These are phyloP conservation scores for Boulengeromyrus knoepffleri DNA, from an alignment of 2,113 vertebrate genomes.

Conservation along the genomic window DNA sequence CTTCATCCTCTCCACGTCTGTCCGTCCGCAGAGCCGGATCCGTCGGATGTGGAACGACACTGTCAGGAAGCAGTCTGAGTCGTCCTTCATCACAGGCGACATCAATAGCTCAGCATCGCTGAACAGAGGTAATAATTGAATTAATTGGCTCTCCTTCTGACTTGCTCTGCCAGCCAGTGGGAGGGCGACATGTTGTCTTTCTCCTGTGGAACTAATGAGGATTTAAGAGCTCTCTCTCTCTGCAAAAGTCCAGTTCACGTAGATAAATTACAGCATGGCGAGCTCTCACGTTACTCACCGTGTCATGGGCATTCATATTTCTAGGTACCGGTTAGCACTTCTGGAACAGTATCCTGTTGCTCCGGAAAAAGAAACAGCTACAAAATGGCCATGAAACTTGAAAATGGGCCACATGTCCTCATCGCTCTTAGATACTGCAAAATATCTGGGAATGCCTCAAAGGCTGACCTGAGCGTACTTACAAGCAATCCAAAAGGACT, in stretches of 20 bases:
- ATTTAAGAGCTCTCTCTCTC: constrained; percentile 1
- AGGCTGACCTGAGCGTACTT: background rate
- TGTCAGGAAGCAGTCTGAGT: constrained; percentile 95
- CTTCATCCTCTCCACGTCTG: background rate
- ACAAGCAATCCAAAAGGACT: background rate
- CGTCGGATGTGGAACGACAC: constrained; percentile 99
- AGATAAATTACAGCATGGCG: background rate
- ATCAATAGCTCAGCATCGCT: constrained; percentile 98
- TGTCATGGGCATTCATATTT: background rate
- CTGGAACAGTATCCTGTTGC: background rate
- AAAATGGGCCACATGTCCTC: background rate
- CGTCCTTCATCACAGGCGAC: constrained; percentile 97
- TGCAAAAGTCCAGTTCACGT: background rate
- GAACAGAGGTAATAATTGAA: constrained; percentile 87
- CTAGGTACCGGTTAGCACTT: background rate
- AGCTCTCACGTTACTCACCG: background rate
- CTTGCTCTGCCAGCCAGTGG: background rate
- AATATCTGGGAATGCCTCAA: background rate
- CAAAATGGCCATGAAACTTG: background rate
- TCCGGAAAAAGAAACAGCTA: background rate
- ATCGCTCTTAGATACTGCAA: background rate
- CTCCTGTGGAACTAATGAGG: constrained; percentile 13
- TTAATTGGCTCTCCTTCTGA: constrained; percentile 7
- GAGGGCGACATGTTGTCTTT: constrained; percentile 8
- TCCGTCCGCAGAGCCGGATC: constrained; percentile 79